Evolutionary conservation across 92 coral and sea anemone genomes (phyloP).

Genomic region (Siderastrea radians): DNA sequence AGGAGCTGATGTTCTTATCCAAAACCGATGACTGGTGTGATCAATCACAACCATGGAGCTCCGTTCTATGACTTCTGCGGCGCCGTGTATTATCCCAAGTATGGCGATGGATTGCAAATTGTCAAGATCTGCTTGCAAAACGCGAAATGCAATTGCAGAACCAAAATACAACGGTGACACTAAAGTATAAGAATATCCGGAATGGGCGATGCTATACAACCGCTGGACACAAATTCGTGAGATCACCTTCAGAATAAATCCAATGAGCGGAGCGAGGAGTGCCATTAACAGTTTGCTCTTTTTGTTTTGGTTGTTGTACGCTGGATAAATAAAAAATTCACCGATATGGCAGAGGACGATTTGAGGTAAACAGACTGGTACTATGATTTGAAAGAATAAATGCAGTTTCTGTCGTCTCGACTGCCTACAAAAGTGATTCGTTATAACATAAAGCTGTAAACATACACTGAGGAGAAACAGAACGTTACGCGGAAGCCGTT

Average conservation of each 20-base stretch:
- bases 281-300: conserved; percentile 3
- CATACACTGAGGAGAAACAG: not conserved
- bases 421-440: not conserved
- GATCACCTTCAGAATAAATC: not conserved
- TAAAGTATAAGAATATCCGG: conserved; percentile 14
- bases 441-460: not conserved
- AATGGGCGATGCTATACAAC: conserved; percentile 11
- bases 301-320: not conserved
- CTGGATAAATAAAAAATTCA: not conserved
- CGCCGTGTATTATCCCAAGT: conserved; percentile 34
- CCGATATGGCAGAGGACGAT: not conserved
- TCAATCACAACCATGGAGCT: conserved; percentile 22
- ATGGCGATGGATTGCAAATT: conserved; percentile 3
- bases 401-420: not conserved
- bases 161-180: conserved; percentile 19
- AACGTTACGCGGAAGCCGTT: not conserved
- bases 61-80: conserved; percentile 30
- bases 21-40: conserved; percentile 9
- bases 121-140: conserved; percentile 22
- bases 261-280: conserved; percentile 1
- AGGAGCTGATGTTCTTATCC: conserved; percentile 32
- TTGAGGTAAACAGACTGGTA: not conserved
- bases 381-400: not conserved
- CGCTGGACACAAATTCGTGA: conserved; percentile 22
- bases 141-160: conserved; percentile 2